phyloP scores from a whole-genome alignment of 2,888 invertebrate species.

The Caenorhabditis sp. region DNA sequence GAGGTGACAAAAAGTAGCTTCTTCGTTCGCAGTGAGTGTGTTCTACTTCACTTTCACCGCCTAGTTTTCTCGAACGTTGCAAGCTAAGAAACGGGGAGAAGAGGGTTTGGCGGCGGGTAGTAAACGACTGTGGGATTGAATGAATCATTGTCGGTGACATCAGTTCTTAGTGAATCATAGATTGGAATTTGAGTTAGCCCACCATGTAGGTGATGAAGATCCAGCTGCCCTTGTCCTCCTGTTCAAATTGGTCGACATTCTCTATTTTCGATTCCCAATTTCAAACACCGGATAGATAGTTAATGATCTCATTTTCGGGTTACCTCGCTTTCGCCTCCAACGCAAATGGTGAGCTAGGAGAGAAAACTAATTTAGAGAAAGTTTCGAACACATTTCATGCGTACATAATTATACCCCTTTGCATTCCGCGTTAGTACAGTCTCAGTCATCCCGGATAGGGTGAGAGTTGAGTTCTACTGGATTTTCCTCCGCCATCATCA shows the following conservation, averaged over 20 bases:
- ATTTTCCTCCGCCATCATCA: conserved; percentile 10
- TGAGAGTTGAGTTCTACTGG: conserved; percentile 36
- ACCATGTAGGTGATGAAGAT: conserved; percentile 24
- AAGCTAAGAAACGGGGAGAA: conserved; percentile 31
- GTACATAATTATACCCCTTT: conserved; percentile 42
- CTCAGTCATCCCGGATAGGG: conserved; percentile 10
- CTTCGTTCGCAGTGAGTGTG: conserved; percentile 35
- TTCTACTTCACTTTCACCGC: conserved; percentile 54
- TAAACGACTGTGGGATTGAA: conserved; percentile 44
- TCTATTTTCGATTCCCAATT: conserved; percentile 11
- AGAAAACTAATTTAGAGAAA: conserved; percentile 43
- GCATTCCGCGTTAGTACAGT: conserved; percentile 5
- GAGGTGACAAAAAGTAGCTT: conserved; percentile 40
- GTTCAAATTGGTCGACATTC: conserved; percentile 1
- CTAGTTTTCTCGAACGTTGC: conserved; percentile 61
- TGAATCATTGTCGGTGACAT: conserved; percentile 54
- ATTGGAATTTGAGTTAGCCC: conserved; percentile 61
- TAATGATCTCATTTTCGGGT: conserved; percentile 26
- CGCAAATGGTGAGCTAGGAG: conserved; percentile 28
- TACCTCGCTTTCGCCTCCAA: not conserved
- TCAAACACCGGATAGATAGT: conserved; percentile 35
- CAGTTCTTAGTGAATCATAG: conserved; percentile 56
- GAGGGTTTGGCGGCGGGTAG: conserved; percentile 43
- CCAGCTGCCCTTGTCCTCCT: conserved; percentile 13
- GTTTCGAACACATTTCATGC: conserved; percentile 37